These are phyloP conservation scores for Lordiphosa clarofinis DNA, from an alignment of 1,140 invertebrate genomes.

Conservation along the genomic window DNA sequence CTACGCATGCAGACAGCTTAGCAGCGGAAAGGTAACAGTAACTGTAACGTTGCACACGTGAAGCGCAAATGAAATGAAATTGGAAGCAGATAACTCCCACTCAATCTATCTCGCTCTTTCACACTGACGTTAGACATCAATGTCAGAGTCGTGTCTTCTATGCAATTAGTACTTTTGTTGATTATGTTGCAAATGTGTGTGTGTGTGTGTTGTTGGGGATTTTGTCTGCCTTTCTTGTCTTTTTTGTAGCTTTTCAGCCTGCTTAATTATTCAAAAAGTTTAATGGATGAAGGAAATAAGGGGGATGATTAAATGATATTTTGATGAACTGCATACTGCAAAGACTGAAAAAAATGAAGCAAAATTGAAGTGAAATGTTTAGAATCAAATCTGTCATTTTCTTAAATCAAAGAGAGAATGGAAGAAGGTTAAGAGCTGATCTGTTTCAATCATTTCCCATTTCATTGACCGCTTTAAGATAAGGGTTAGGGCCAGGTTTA, in stretches of 20 bases:
- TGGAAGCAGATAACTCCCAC: slow-evolving; percentile 36
- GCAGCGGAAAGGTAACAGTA: slow-evolving; percentile 53
- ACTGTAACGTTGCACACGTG: slow-evolving; percentile 65
- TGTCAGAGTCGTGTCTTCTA: slow-evolving; percentile 62
- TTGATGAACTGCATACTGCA: too few relatives aligned
- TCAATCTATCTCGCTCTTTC: not conserved
- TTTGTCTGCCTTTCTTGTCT: slow-evolving; percentile 19
- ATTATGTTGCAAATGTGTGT: slow-evolving; percentile 60
- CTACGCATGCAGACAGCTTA: slow-evolving; percentile 57
- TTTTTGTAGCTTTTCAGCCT: slow-evolving; percentile 11
- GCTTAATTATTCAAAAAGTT: slow-evolving; percentile 9
- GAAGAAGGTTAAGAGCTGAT: too few relatives aligned
- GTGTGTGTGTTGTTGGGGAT: slow-evolving; percentile 8
- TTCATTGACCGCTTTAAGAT: slow-evolving; percentile 36
- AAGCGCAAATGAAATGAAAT: slow-evolving; percentile 63
- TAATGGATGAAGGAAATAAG: not conserved
- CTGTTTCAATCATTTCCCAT: not conserved
- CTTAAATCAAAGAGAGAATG: too few relatives aligned
- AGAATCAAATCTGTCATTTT: too few relatives aligned
- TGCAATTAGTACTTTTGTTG: slow-evolving; percentile 77
- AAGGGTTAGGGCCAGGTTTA: slow-evolving; percentile 42
- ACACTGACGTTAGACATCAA: slow-evolving; percentile 52
- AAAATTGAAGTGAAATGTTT: too few relatives aligned
- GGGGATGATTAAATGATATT: too few relatives aligned
- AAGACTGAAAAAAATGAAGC: too few relatives aligned